Conservation (phyloP, 2,888 invertebrate species). For the Melieria omissa region DNA sequence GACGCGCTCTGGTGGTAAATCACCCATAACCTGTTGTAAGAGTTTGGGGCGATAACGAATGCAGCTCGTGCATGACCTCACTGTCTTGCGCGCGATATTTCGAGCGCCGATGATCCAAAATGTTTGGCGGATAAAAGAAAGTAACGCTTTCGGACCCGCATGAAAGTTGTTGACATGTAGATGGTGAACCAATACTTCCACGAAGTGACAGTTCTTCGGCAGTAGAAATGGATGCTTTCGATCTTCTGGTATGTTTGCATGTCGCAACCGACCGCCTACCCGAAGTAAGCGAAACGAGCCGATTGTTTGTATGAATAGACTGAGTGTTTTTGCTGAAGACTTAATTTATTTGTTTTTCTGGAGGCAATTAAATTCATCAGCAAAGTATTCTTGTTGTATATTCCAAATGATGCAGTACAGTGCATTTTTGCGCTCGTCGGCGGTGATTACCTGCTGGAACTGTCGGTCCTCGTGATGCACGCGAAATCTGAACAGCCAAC, state of each 20-base stretch:
- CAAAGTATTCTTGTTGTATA: conserved; percentile 25
- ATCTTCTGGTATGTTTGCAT: conserved; percentile 21
- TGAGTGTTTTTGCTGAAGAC: conserved; percentile 16
- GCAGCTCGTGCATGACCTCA: conserved; percentile 24
- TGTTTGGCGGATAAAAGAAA: conserved; percentile 24
- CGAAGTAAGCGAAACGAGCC: conserved; percentile 34
- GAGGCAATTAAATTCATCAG: conserved; percentile 4
- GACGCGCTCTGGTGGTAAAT: conserved; percentile 24
- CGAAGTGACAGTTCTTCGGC: conserved; percentile 25
- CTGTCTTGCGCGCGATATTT: conserved; percentile 29
- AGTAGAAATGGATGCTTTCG: conserved; percentile 33
- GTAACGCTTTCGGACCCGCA: conserved; percentile 37
- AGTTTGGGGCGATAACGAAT: conserved; percentile 32
- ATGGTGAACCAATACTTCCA: conserved; percentile 28
- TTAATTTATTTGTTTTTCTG: neutral
- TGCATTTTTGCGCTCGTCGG: conserved; percentile 3
- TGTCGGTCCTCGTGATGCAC: too few relatives aligned
- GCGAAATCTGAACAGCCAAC: neutral
- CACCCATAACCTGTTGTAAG: conserved; percentile 33
- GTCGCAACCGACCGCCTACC: conserved; percentile 35
- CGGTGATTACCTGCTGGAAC: neutral
- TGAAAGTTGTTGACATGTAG: conserved; percentile 39
- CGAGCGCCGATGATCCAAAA: conserved; percentile 40
- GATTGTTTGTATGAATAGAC: conserved; percentile 35
- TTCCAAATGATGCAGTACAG: conserved; percentile 23